Conservation (phyloP, 1,140 invertebrate genomes). For the Drosophila cardini region DNA sequence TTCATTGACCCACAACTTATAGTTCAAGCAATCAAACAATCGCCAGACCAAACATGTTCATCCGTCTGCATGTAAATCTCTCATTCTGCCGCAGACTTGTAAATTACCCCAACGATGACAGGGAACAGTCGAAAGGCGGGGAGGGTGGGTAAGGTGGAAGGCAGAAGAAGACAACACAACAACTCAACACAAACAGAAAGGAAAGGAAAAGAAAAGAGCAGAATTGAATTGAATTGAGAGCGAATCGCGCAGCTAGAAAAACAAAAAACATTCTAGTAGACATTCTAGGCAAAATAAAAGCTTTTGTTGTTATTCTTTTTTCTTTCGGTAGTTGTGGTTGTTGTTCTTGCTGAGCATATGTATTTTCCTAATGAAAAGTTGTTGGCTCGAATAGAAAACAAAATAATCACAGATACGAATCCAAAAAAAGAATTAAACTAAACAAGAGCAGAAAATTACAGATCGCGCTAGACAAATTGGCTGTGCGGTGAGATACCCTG, state of each 20-base stretch:
- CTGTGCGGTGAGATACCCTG: slow-evolving; percentile 13
- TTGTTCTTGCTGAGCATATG: slow-evolving; percentile 58
- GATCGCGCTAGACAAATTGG: not conserved
- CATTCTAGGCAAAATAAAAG: slow-evolving; percentile 37
- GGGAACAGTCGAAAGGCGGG: slow-evolving; percentile 24
- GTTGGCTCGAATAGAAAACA: slow-evolving; percentile 55
- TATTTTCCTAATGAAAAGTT: slow-evolving; percentile 72
- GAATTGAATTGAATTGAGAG: slow-evolving; percentile 51
- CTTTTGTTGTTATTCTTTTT: slow-evolving; percentile 38
- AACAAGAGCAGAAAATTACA: slow-evolving; percentile 37
- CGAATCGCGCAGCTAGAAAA: slow-evolving; percentile 70
- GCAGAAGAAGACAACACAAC: slow-evolving; percentile 25
- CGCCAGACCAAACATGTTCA: slow-evolving; percentile 30
- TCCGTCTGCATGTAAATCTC: slow-evolving; percentile 66
- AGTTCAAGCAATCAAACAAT: slow-evolving; percentile 51
- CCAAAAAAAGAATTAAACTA: slow-evolving; percentile 35
- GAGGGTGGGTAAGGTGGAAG: not conserved
- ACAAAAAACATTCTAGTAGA: slow-evolving; percentile 57
- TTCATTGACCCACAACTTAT: slow-evolving; percentile 72
- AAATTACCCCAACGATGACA: slow-evolving; percentile 66
- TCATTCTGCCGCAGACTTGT: slow-evolving; percentile 53
- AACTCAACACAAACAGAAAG: slow-evolving; percentile 35
- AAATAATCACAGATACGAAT: slow-evolving; percentile 69
- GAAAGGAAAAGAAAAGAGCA: slow-evolving; percentile 3
- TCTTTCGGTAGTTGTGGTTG: slow-evolving; percentile 38